phyloP scores from a whole-genome alignment of 2,113 vertebrate genomes.

The Regulus satrapa region DNA sequence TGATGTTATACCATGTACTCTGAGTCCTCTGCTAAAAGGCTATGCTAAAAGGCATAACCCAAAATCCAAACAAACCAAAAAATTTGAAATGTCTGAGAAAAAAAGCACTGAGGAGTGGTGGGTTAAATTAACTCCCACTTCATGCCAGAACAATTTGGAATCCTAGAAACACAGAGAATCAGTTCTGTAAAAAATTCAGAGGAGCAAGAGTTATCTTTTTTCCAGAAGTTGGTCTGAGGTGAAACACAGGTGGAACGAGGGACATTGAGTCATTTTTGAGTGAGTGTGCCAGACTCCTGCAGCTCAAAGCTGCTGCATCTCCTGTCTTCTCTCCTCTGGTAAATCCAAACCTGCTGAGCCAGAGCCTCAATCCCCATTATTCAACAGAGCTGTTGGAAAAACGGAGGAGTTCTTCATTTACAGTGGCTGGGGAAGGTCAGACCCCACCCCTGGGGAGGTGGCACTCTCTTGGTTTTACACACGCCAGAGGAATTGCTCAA shows the following conservation, averaged over 20 bases:
- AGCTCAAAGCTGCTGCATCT: not conserved
- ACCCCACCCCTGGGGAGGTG: accelerated
- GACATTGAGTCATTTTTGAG: too few relatives aligned
- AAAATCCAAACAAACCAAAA: not conserved
- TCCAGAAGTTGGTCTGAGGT: not conserved
- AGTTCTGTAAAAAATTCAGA: not conserved
- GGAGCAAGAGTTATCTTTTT: not conserved
- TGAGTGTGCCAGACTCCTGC: not conserved
- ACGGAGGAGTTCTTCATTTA: accelerated
- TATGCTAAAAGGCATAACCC: not conserved
- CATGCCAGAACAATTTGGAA: not conserved
- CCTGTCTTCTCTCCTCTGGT: not conserved
- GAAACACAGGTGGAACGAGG: not conserved
- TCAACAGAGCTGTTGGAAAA: not conserved
- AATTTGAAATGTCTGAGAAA: not conserved
- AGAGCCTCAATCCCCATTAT: not conserved
- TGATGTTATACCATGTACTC: not conserved
- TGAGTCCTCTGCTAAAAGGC: not conserved
- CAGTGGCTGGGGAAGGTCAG: not conserved
- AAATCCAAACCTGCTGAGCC: not conserved
- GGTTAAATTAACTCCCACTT: not conserved
- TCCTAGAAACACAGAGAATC: not conserved
- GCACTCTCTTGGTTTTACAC: not conserved
- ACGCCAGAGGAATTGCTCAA: accelerated
- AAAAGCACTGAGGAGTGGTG: not conserved